Percentiles rank a stretch among this genome's conserved stretches.
These are phyloP conservation scores for Callosobruchus maculatus DNA, from an alignment of 2,888 invertebrate genomes.

Conservation along the genomic window DNA sequence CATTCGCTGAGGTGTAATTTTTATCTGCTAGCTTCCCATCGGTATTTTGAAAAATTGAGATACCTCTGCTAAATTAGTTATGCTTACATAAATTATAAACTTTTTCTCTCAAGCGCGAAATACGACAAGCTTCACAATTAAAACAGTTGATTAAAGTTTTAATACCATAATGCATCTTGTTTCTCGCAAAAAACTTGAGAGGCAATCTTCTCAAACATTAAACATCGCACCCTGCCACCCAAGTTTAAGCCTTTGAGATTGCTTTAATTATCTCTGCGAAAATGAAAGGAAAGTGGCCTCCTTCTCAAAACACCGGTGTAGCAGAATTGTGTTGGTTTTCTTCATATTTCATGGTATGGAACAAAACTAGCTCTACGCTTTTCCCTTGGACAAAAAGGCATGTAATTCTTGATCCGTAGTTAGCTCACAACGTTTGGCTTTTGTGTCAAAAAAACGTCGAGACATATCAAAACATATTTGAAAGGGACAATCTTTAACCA, in stretches of 20 bases:
- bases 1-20: too few relatives aligned
- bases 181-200: neutral
- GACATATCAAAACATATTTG: too few relatives aligned
- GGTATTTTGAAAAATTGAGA: too few relatives aligned
- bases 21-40: too few relatives aligned
- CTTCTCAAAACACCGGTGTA: neutral
- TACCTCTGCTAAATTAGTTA: neutral
- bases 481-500: too few relatives aligned
- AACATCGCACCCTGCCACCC: neutral
- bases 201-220: neutral
- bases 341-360: neutral
- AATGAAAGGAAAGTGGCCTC: neutral
- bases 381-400: too few relatives aligned
- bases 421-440: too few relatives aligned
- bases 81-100: neutral
- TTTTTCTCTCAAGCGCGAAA: neutral
- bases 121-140: neutral
- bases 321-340: neutral
- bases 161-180: neutral
- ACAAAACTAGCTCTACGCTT: too few relatives aligned
- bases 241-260: neutral
- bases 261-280: neutral
- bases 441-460: too few relatives aligned
- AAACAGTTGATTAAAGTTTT: neutral
- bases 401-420: too few relatives aligned